A percentile compares a stretch with the other conserved stretches of the same genome.
phyloP scores from a whole-genome alignment of 2,888 invertebrate genomes.

The Autographa gamma region DNA sequence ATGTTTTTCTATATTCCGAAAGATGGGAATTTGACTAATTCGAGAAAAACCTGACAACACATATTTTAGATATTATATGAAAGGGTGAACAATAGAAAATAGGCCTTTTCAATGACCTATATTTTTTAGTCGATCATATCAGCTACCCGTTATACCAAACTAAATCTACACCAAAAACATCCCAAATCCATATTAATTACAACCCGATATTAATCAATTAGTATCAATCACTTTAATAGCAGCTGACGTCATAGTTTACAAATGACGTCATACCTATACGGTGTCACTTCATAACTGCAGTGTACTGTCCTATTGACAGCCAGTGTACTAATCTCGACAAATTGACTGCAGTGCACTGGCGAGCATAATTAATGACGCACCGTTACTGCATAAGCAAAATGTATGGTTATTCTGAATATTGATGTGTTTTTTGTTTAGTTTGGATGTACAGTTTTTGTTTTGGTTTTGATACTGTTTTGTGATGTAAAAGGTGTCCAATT shows the following conservation, averaged over 20 bases:
- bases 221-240: conserved; percentile 55
- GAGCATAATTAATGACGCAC: conserved; percentile 46
- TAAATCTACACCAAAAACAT: background rate
- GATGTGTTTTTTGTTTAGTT: background rate
- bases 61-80: no score
- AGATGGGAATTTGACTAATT: no score
- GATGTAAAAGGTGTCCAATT: no score
- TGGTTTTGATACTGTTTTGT: background rate
- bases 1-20: no score
- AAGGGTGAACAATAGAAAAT: no score
- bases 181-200: conserved; percentile 13
- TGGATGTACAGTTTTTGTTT: background rate
- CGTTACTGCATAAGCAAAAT: conserved; percentile 26
- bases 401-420: conserved; percentile 3
- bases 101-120: no score
- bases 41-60: no score
- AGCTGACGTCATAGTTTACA: conserved; percentile 45
- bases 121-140: no score
- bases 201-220: conserved; percentile 35
- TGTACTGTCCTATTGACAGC: conserved; percentile 63
- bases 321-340: conserved; percentile 69
- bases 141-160: background rate
- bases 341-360: conserved; percentile 64
- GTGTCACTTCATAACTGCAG: conserved; percentile 60
- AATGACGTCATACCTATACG: conserved; percentile 47